Evolutionary conservation across 2,797 vertebrate genomes (phyloP).

Genomic region (Sebastes wilsoni): DNA sequence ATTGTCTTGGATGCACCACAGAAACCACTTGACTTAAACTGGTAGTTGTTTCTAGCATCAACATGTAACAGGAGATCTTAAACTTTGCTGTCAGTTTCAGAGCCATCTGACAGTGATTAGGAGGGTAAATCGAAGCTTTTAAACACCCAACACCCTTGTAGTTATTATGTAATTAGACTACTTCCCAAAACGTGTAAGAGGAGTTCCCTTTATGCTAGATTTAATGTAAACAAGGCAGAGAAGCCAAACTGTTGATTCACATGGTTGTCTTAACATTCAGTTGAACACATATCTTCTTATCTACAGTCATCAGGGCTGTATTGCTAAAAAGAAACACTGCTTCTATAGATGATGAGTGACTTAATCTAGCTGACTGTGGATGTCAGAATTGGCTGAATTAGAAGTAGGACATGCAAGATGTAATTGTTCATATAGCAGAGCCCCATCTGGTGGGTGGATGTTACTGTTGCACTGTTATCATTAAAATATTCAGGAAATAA

Average conservation of each 20-base stretch:
- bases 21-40: not conserved
- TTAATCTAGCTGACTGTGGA: not conserved
- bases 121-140: accelerated
- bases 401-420: not conserved
- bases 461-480: constrained; percentile 37
- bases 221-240: not conserved
- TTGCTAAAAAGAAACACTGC: not conserved
- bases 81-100: not conserved
- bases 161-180: not conserved
- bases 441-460: constrained; percentile 70
- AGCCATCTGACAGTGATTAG: not conserved
- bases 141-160: not conserved
- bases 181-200: constrained; percentile 8
- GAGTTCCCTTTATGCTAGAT: constrained; percentile 3
- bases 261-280: not conserved
- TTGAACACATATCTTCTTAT: not conserved
- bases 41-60: not conserved
- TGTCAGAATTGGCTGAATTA: not conserved
- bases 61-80: not conserved
- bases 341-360: not conserved
- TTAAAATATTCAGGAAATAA: not conserved
- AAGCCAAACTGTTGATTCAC: not conserved
- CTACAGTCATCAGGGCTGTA: not conserved
- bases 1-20: not conserved
- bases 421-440: constrained; percentile 50